A percentile compares a stretch with the other conserved stretches of the same genome.
Conservation (phyloP, 1,140 invertebrate species). For the Sinella curviseta region DNA sequence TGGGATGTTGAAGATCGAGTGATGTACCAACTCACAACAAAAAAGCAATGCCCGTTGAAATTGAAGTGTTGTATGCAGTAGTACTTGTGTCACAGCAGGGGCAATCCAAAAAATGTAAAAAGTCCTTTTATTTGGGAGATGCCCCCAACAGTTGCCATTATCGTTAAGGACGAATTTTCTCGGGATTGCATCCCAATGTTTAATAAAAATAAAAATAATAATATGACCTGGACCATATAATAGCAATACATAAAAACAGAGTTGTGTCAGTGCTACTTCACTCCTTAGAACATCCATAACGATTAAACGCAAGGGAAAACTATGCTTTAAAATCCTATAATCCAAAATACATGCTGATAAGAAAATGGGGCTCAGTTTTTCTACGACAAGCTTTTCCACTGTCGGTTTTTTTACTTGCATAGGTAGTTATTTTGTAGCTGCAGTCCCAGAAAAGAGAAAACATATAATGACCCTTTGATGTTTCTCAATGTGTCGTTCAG, state of each 20-base stretch:
- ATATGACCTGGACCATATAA: no score
- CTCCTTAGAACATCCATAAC: no score
- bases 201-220: not conserved
- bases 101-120: constrained; percentile 19
- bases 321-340: not conserved
- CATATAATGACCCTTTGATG: not conserved
- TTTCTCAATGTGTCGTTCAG: not conserved
- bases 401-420: not conserved
- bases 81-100: constrained; percentile 14
- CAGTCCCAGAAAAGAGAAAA: no score
- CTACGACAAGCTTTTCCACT: not conserved
- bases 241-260: no score
- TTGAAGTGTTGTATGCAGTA: not conserved
- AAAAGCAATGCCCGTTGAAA: no score
- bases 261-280: no score
- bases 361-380: not conserved
- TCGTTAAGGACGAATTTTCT: constrained; percentile 19
- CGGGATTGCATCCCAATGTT: not conserved
- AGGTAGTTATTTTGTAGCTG: not conserved
- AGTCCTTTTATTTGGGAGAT: constrained; percentile 19
- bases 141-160: constrained; percentile 26
- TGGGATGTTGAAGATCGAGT: no score
- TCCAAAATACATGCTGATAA: not conserved
- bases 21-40: no score
- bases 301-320: no score